Evolutionary conservation across 2,113 vertebrate genomes (phyloP).

Genomic region (Zingel zingel): DNA sequence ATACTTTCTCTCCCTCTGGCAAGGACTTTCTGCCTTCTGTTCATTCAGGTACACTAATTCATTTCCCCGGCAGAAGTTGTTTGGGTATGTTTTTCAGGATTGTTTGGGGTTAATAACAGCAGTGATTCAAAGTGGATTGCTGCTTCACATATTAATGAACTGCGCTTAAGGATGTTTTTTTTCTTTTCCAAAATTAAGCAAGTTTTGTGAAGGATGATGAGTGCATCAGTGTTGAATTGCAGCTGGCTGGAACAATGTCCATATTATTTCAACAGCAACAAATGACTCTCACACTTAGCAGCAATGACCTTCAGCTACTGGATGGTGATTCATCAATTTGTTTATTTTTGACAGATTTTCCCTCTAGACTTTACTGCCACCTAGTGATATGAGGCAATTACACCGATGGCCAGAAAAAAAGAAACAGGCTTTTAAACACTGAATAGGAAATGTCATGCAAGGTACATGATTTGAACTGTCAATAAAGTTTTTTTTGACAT

Average conservation of each 20-base stretch:
- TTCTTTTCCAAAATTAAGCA: background rate
- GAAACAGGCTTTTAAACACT: constrained; percentile 48
- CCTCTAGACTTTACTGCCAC: constrained; percentile 78
- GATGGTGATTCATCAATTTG: constrained; percentile 21
- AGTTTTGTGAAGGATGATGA: constrained; percentile 15
- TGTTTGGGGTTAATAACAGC: constrained; percentile 27
- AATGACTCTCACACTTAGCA: background rate
- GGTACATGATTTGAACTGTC: background rate
- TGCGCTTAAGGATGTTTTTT: background rate
- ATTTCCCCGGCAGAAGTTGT: constrained; percentile 6
- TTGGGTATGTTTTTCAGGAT: background rate
- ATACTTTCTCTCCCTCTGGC: constrained; percentile 60
- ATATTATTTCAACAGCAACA: background rate
- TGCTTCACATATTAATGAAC: constrained; percentile 6
- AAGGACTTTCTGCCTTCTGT: constrained; percentile 65
- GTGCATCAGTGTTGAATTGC: background rate
- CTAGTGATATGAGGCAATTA: constrained; percentile 71
- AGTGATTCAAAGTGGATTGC: constrained; percentile 1
- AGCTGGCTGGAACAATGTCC: background rate
- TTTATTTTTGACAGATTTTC: constrained; percentile 26
- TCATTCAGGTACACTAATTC: constrained; percentile 49
- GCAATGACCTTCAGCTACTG: constrained; percentile 23
- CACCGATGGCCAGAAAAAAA: background rate
- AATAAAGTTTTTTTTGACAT: background rate
- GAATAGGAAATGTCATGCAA: background rate